Conservation (phyloP, 1,140 invertebrate species). For the Zaprionus ghesquierei region DNA sequence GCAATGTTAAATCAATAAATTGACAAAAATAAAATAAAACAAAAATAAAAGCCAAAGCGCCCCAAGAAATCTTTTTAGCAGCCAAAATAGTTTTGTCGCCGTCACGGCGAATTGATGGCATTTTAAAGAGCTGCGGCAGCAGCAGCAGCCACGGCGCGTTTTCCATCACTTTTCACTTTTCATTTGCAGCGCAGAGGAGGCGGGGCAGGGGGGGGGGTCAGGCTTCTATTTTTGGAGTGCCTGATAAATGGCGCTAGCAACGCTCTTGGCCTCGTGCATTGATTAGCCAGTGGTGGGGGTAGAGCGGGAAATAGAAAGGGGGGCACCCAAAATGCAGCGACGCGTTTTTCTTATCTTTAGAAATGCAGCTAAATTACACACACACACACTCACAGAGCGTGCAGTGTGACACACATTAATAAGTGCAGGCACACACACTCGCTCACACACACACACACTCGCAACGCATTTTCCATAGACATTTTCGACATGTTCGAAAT, state of each 20-base stretch:
- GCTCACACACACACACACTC: background rate
- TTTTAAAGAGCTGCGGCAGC: slow-evolving; percentile 42
- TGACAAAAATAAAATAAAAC: slow-evolving; percentile 33
- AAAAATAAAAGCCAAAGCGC: slow-evolving; percentile 1
- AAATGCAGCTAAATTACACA: slow-evolving; percentile 26
- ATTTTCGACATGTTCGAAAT: slow-evolving; percentile 32
- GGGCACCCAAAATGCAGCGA: slow-evolving; percentile 1
- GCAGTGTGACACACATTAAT: slow-evolving; percentile 37
- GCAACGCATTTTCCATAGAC: slow-evolving; percentile 32
- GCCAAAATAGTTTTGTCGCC: slow-evolving; percentile 32
- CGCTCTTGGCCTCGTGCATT: slow-evolving; percentile 22
- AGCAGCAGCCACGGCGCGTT: too few species aligned
- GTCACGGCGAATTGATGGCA: slow-evolving; percentile 28
- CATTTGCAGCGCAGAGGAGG: background rate
- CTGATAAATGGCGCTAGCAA: slow-evolving; percentile 48
- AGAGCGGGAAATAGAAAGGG: background rate
- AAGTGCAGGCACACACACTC: slow-evolving; percentile 4
- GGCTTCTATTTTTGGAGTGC: slow-evolving; percentile 54
- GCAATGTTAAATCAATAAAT: slow-evolving; percentile 74
- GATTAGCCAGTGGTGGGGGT: background rate
- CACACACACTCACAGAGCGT: slow-evolving; percentile 3
- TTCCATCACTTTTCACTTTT: background rate
- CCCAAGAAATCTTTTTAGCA: slow-evolving; percentile 21
- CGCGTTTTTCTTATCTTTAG: slow-evolving; percentile 28
- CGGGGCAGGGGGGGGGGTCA: background rate